Conservation (phyloP, 2,888 invertebrate genomes). For the Chloroclysta siterata region DNA sequence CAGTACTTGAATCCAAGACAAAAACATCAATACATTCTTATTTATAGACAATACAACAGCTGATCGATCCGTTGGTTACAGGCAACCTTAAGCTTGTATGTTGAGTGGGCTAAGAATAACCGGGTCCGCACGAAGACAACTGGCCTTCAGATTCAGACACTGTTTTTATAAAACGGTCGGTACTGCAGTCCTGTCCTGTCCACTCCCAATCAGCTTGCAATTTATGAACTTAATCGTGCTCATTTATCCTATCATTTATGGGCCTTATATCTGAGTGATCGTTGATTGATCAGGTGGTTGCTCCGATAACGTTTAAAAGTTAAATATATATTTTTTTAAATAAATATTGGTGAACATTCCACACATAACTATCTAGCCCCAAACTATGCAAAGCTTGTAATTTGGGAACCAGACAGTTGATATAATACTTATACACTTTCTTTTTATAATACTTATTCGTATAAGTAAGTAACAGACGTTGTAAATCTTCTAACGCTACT, state of each 20-base stretch:
- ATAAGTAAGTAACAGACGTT: conserved; percentile 20
- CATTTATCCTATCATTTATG: background rate
- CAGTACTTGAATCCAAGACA: conserved; percentile 10
- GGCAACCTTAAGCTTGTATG: conserved; percentile 26
- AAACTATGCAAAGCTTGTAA: too few species aligned
- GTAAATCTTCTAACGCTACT: conserved; percentile 16
- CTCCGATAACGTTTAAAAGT: background rate
- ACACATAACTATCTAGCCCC: too few species aligned
- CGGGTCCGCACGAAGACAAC: conserved; percentile 47
- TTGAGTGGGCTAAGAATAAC: conserved; percentile 53
- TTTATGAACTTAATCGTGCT: conserved; percentile 8
- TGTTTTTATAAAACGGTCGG: conserved; percentile 44
- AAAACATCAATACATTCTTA: conserved; percentile 29
- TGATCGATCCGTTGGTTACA: conserved; percentile 35
- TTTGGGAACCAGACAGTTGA: too few species aligned
- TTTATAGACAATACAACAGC: conserved; percentile 33
- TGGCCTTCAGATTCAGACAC: conserved; percentile 56
- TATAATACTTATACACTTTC: too few species aligned
- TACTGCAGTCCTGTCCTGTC: conserved; percentile 24
- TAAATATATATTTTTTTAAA: background rate
- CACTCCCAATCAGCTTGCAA: conserved; percentile 6
- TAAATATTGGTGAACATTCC: too few species aligned
- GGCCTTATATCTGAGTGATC: background rate
- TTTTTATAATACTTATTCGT: too few species aligned
- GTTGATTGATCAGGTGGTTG: background rate